Conservation (phyloP, 2,797 vertebrate genomes). For the Enteromius anoplus region DNA sequence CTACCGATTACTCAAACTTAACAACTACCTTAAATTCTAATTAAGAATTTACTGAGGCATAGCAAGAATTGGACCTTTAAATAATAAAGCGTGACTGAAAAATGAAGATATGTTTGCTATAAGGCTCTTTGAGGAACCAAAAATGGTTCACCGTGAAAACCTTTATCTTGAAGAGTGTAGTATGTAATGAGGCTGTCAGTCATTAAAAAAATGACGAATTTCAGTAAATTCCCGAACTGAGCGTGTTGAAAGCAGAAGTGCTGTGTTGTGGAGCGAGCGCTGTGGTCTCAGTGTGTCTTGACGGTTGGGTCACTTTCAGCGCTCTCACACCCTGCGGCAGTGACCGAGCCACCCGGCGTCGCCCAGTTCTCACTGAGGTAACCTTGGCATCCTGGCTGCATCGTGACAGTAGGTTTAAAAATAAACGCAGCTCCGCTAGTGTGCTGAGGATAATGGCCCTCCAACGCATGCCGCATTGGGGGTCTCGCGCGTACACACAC, state of each 20-base stretch:
- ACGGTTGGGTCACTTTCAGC: conserved; percentile 54
- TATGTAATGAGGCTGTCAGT: neutral
- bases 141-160: neutral
- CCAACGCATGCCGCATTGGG: conserved; percentile 66
- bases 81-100: neutral
- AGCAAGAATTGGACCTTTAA: neutral
- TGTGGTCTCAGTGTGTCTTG: conserved; percentile 45
- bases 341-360: conserved; percentile 64
- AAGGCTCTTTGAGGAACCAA: neutral
- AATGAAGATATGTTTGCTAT: neutral
- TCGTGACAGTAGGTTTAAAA: conserved; percentile 83
- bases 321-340: conserved; percentile 63
- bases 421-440: conserved; percentile 79
- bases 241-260: neutral
- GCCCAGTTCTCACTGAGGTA: conserved; percentile 68
- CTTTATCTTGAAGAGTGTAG: neutral
- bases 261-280: neutral
- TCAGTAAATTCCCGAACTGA: neutral
- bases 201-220: neutral
- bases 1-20: neutral
- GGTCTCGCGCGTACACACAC: conserved; percentile 75
- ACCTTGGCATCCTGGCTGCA: conserved; percentile 78
- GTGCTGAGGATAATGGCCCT: conserved; percentile 74
- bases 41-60: neutral
- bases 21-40: neutral